phyloP scores from a whole-genome alignment of 2,888 invertebrate genomes.

The Drosophila ochracea region DNA sequence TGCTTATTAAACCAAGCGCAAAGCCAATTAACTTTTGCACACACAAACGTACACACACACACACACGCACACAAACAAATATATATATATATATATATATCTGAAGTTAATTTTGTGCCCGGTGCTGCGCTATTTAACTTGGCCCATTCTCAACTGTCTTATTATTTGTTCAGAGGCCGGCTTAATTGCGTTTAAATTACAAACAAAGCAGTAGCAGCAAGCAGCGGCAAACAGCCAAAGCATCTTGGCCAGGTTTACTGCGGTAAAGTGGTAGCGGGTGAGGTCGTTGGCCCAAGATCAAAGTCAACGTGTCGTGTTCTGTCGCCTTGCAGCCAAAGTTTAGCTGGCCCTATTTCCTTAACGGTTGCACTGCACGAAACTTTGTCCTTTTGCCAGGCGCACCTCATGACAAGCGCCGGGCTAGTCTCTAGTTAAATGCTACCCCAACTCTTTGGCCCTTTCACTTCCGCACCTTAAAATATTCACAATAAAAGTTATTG shows the following conservation, averaged over 20 bases:
- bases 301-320: constrained; percentile 71
- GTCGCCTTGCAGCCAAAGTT: constrained; percentile 65
- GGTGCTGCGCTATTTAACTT: constrained; percentile 55
- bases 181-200: constrained; percentile 70
- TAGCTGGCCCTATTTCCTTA: constrained; percentile 58
- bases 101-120: constrained; percentile 45
- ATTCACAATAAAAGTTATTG: constrained; percentile 79
- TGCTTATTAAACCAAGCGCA: constrained; percentile 72
- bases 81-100: constrained; percentile 28
- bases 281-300: constrained; percentile 62
- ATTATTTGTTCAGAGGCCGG: constrained; percentile 51
- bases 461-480: constrained; percentile 59
- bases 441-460: constrained; percentile 26
- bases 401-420: constrained; percentile 9
- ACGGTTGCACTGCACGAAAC: constrained; percentile 61
- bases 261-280: constrained; percentile 2
- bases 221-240: background rate
- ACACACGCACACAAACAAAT: constrained; percentile 16
- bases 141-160: constrained; percentile 24
- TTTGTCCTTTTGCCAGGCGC: constrained; percentile 65
- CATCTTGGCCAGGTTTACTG: constrained; percentile 14
- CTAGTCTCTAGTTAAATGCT: constrained; percentile 9
- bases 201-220: constrained; percentile 53
- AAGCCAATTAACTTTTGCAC: constrained; percentile 62
- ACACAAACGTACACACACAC: constrained; percentile 18